phyloP scores from a whole-genome alignment of 2,797 vertebrate genomes.

The Syncerus caffer region DNA sequence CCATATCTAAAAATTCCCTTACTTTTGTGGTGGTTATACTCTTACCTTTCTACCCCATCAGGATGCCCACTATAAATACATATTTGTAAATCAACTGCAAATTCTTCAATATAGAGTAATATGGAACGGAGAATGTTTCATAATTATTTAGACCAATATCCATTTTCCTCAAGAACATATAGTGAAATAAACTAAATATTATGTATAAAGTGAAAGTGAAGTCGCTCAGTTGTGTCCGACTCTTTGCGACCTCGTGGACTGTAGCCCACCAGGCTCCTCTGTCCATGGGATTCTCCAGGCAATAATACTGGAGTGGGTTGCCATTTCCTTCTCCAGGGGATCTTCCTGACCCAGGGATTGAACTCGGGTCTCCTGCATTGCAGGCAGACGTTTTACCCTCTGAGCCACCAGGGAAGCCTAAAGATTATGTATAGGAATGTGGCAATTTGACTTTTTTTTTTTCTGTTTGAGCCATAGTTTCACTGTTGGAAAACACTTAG shows the following conservation, averaged over 20 bases:
- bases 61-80: not conserved
- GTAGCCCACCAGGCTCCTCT: too few relatives aligned
- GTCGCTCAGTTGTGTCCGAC: too few relatives aligned
- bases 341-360: too few relatives aligned
- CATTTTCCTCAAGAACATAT: not conserved
- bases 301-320: too few relatives aligned
- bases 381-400: too few relatives aligned
- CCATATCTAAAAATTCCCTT: not conserved
- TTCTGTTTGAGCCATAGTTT: not conserved
- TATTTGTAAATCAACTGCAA: not conserved
- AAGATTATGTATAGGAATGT: not conserved
- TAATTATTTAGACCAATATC: constrained; percentile 11
- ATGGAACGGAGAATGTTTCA: not conserved
- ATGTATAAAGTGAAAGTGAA: too few relatives aligned
- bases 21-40: not conserved
- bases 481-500: not conserved
- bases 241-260: too few relatives aligned
- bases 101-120: not conserved
- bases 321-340: too few relatives aligned
- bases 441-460: not conserved
- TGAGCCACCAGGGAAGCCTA: too few relatives aligned
- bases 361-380: too few relatives aligned
- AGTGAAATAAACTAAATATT: not conserved
- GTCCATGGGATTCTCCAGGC: too few relatives aligned
- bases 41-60: not conserved